Evolutionary conservation across 2,113 vertebrate species (phyloP).

Genomic region (Larimichthys crocea): DNA sequence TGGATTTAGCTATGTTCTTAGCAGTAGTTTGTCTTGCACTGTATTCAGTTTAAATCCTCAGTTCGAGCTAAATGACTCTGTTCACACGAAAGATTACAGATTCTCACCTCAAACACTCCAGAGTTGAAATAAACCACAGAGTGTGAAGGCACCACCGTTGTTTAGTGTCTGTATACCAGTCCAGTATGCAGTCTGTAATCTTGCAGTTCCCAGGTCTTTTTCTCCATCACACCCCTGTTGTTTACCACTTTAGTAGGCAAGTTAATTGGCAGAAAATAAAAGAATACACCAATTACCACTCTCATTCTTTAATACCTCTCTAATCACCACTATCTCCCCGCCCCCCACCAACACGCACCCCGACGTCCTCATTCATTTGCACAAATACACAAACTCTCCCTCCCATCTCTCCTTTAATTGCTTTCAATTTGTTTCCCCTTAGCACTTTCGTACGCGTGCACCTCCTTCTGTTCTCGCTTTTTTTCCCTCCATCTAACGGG

Average conservation of each 20-base stretch:
- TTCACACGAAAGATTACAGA: background rate
- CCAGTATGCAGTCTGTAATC: background rate
- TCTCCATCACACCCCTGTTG: background rate
- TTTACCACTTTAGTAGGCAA: conserved; percentile 24
- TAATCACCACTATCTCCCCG: conserved; percentile 6
- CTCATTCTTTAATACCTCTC: conserved; percentile 32
- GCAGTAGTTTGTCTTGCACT: background rate
- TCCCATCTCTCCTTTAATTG: conserved; percentile 51
- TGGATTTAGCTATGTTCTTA: background rate
- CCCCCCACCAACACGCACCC: background rate
- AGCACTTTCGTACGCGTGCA: conserved; percentile 10
- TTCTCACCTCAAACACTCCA: background rate
- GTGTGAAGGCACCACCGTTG: background rate
- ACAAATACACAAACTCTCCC: conserved; percentile 20
- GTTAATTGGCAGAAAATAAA: conserved; percentile 60
- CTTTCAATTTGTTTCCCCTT: conserved; percentile 68
- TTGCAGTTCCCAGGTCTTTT: background rate
- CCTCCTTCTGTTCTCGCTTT: conserved; percentile 11
- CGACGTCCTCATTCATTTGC: background rate
- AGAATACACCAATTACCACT: conserved; percentile 46
- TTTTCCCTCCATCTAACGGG: background rate
- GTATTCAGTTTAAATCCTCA: background rate
- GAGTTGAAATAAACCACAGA: background rate
- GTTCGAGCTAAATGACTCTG: background rate
- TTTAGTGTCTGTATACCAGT: background rate